Evolutionary conservation across 2,888 invertebrate genomes (phyloP), one percentile per base, ranked within the genome.

Genomic region (Plusia festucae): DNA sequence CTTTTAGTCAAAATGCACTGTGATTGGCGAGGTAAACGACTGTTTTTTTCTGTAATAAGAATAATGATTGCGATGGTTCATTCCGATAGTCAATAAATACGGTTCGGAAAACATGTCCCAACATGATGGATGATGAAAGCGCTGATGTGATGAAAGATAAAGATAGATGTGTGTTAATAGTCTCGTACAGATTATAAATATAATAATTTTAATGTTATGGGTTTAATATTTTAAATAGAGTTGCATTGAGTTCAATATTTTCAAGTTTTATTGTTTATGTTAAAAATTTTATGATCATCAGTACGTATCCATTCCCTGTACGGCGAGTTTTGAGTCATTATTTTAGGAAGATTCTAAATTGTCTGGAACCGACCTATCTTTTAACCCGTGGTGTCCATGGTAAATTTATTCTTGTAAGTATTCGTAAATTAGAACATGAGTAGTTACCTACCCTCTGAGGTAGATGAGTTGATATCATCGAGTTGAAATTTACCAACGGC

Each of bases 111-210:
- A 93, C 93, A 93, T 90, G 93, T 93, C 93, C 85, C 85, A 86
- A 89, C 81, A 92, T 94, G 93, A 94, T 94, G 90, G 93, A 94
- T 93, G 92, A 84, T 88, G 88, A 88, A 89, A 89, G 86, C 88
- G 79, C 82, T 81, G 88, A 89, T 90, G 87, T 88, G 90, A 91
- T 92, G 89, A 89, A 90, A 92, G 89, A 92, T 90, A 88, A 82
- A 87, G 87, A 90, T 85, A 87, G 79, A 88, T 88, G 82, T 85
- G 84, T 78, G 82, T 77, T 85, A 86, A 85, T 86, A 84, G 79
- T 85, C 83, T 83, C 60, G 20, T 59, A 46, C 18, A 53, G 52
- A 62, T 49, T 60, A 44, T 63, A 51, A 63, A 60, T 54, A 44
- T 60, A 55, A 11, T 13, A 40, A 59, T 24, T 72, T 63, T 60